Percentiles rank a stretch among this genome's conserved stretches.
These are phyloP conservation scores for Actenoides hombroni DNA, from an alignment of 2,113 vertebrate genomes.

Conservation along the genomic window DNA sequence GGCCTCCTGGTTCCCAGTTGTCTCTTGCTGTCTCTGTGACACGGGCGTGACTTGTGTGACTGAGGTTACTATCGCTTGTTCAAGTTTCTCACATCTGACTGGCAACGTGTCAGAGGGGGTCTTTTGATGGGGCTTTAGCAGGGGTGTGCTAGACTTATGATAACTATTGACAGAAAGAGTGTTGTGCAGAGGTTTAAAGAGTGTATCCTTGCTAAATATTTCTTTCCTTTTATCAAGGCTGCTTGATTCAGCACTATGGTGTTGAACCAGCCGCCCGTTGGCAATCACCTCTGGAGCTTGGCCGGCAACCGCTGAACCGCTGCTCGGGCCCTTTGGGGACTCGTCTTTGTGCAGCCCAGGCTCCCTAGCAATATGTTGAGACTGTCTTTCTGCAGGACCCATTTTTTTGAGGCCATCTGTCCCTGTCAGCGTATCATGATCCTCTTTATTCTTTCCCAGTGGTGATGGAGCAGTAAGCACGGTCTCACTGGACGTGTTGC, in stretches of 20 bases:
- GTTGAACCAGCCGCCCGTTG: constrained; percentile 84
- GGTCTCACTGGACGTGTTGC: constrained; percentile 87
- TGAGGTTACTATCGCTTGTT: constrained; percentile 82
- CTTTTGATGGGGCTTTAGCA: constrained; percentile 85
- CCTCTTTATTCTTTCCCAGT: constrained; percentile 84
- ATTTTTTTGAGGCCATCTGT: constrained; percentile 81
- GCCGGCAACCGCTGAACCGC: constrained; percentile 61
- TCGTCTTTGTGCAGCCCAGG: constrained; percentile 86
- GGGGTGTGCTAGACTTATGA: constrained; percentile 86
- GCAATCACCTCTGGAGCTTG: constrained; percentile 79
- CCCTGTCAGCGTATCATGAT: constrained; percentile 87
- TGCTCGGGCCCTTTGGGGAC: constrained; percentile 81
- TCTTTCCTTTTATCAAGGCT: constrained; percentile 92
- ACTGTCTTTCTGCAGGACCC: constrained; percentile 81
- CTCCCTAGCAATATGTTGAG: constrained; percentile 85
- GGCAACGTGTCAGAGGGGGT: constrained; percentile 84
- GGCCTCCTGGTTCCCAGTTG: constrained; percentile 82
- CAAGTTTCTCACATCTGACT: constrained; percentile 85
- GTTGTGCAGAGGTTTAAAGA: constrained; percentile 94
- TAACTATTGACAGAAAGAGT: constrained; percentile 91
- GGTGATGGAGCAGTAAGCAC: constrained; percentile 83
- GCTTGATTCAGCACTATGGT: constrained; percentile 82
- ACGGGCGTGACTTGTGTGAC: constrained; percentile 76
- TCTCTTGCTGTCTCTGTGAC: constrained; percentile 86
- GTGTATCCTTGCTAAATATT: constrained; percentile 94